Evolutionary conservation across 1,140 invertebrate genomes (phyloP).

Genomic region (Armadillidium nasatum): DNA sequence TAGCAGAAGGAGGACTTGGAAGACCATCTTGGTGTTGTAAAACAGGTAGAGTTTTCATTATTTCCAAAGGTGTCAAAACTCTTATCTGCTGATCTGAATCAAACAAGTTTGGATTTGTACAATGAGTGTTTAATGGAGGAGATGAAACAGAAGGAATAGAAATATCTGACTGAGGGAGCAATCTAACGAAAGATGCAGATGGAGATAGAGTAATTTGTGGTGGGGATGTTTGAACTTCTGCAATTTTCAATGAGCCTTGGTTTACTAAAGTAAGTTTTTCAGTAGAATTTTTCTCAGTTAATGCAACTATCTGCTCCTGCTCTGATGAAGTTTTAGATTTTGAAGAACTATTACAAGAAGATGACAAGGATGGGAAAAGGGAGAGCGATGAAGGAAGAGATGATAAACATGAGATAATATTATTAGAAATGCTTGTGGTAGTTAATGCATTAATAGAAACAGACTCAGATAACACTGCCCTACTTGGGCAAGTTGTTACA

Average conservation of each 20-base stretch:
- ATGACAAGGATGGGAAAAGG: not conserved
- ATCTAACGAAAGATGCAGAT: slow-evolving; percentile 26
- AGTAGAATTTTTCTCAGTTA: slow-evolving; percentile 8
- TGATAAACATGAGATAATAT: not conserved
- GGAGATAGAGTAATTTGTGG: slow-evolving; percentile 24
- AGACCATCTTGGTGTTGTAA: slow-evolving; percentile 41
- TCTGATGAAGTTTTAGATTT: not conserved
- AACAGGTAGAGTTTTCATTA: slow-evolving; percentile 43
- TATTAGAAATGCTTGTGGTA: slow-evolving; percentile 8
- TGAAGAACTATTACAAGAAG: not conserved
- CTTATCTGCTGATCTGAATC: slow-evolving; percentile 44
- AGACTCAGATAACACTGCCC: too few relatives aligned
- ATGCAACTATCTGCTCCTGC: not conserved
- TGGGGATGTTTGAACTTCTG: slow-evolving; percentile 37
- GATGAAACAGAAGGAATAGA: slow-evolving; percentile 30
- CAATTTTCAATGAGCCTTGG: slow-evolving; percentile 35
- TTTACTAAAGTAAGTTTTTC: slow-evolving; percentile 26
- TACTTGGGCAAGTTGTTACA: too few relatives aligned
- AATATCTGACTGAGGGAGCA: slow-evolving; percentile 29
- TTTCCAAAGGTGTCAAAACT: slow-evolving; percentile 43
- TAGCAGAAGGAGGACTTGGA: slow-evolving; percentile 32
- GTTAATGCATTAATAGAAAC: too few relatives aligned
- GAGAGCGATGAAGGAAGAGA: slow-evolving; percentile 9
- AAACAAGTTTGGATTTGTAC: slow-evolving; percentile 24
- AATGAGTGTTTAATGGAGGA: slow-evolving; percentile 29